Percentiles rank a stretch among this genome's conserved stretches.
Conservation (phyloP, 2,797 vertebrate species). For the Myotis pilosus region DNA sequence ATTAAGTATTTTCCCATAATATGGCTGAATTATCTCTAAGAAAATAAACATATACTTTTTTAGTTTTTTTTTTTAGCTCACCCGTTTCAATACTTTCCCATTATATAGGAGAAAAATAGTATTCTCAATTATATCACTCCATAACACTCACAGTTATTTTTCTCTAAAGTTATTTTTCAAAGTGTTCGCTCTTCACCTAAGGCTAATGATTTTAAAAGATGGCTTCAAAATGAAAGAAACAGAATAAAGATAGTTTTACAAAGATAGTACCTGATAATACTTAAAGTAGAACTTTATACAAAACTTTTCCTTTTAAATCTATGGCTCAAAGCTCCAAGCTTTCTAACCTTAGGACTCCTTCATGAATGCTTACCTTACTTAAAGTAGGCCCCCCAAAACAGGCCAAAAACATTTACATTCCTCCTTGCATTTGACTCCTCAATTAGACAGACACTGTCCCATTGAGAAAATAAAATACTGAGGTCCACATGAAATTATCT, state of each 20-base stretch:
- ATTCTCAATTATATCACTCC: slow-evolving; percentile 17
- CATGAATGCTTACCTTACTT: background rate
- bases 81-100: background rate
- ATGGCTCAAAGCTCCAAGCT: slow-evolving; percentile 11
- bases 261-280: background rate
- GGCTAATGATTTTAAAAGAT: slow-evolving; percentile 10
- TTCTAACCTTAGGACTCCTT: slow-evolving; percentile 32
- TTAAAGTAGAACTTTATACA: background rate
- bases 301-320: slow-evolving; percentile 21
- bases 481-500: slow-evolving; percentile 31
- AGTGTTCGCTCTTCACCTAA: slow-evolving; percentile 18
- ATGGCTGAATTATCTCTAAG: background rate
- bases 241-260: background rate
- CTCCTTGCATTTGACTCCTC: slow-evolving; percentile 25
- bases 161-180: slow-evolving; percentile 14
- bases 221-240: background rate
- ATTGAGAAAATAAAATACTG: slow-evolving; percentile 40
- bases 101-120: background rate
- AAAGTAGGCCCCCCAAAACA: background rate
- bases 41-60: background rate
- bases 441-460: background rate
- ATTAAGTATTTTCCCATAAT: background rate
- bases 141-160: background rate
- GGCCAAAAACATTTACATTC: slow-evolving; percentile 34
- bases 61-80: background rate